A percentile compares a stretch with the other conserved stretches of the same genome.
Conservation (phyloP, 1,140 invertebrate genomes). For the Hetaerina americana region DNA sequence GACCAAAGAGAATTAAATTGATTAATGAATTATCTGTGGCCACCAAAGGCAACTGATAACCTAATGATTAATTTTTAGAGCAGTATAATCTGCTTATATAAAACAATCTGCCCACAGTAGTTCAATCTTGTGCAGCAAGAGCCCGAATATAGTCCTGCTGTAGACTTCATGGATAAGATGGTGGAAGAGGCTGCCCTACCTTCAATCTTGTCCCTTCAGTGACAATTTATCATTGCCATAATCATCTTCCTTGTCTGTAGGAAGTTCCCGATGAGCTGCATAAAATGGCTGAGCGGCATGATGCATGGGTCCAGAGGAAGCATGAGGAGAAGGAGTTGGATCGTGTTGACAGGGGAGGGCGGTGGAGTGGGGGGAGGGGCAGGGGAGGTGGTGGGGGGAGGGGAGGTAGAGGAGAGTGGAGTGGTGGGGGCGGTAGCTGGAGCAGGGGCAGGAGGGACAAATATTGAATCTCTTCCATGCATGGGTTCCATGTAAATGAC, state of each 20-base stretch:
- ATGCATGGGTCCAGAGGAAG: conserved; percentile 43
- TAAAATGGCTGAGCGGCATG: conserved; percentile 53
- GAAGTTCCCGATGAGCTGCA: conserved; percentile 56
- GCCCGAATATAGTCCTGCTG: no score
- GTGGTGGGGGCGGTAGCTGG: not conserved
- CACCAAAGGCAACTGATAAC: no score
- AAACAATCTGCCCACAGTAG: no score
- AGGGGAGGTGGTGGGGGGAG: conserved; percentile 21
- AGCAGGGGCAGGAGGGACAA: not conserved
- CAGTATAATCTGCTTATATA: no score
- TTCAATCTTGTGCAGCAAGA: no score
- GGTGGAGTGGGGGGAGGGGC: conserved; percentile 24
- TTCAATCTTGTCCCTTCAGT: not conserved
- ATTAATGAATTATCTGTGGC: no score
- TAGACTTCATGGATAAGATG: not conserved
- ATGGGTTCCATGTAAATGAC: no score
- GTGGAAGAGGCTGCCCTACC: not conserved
- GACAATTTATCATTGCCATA: not conserved
- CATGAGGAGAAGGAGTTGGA: conserved; percentile 29
- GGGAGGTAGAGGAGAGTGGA: conserved; percentile 15
- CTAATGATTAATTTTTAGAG: no score
- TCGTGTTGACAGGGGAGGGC: conserved; percentile 23
- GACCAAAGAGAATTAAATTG: no score
- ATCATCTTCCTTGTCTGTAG: conserved; percentile 20
- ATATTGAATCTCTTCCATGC: not conserved